phyloP scores from a whole-genome alignment of 2,113 vertebrate species.

The Megaptera novaeangliae region DNA sequence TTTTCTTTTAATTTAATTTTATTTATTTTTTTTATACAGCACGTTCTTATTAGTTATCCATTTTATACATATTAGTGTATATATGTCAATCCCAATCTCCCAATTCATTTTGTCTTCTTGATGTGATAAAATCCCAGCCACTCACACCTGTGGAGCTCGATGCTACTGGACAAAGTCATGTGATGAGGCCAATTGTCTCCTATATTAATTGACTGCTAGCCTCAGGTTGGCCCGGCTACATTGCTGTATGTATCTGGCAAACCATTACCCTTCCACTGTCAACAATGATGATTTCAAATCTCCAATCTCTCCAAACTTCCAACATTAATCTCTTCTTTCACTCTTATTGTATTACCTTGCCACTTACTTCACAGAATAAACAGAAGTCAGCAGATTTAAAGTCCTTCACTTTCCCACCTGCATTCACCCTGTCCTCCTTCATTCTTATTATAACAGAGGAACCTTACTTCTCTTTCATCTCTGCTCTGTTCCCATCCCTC shows the following conservation, averaged over 20 bases:
- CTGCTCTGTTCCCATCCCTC: not conserved
- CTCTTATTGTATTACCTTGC: not conserved
- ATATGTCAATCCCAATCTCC: no score
- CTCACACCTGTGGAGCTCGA: not conserved
- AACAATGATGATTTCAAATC: not conserved
- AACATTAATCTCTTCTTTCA: not conserved
- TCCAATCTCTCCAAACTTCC: not conserved
- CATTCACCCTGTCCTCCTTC: not conserved
- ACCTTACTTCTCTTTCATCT: not conserved
- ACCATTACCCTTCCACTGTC: not conserved
- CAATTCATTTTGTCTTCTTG: not conserved
- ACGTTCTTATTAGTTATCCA: no score
- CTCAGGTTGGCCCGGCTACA: not conserved
- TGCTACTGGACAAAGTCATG: not conserved
- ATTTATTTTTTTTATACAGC: no score
- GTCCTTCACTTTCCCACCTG: not conserved
- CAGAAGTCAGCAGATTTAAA: not conserved
- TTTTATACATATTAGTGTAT: no score
- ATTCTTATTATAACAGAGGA: not conserved
- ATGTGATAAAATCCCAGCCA: not conserved
- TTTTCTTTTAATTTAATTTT: no score
- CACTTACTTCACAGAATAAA: not conserved
- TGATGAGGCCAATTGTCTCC: not conserved
- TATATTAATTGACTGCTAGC: not conserved
- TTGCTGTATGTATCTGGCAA: not conserved